These are phyloP conservation scores for Didymodactylos carnosus DNA, from an alignment of 2,888 invertebrate genomes.

Conservation along the genomic window DNA sequence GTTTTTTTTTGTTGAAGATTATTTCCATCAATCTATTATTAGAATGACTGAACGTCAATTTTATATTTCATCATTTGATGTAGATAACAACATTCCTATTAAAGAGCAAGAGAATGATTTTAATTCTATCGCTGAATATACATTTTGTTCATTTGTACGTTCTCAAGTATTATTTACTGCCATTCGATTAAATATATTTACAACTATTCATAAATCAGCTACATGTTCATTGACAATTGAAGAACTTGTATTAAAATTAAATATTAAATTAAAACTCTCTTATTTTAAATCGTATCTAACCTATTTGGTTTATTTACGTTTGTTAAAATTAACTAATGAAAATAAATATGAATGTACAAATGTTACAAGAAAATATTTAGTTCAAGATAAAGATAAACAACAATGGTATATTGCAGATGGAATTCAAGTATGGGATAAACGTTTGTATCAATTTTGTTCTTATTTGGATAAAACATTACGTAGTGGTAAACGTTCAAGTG, in stretches of 20 bases:
- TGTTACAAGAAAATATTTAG: neutral
- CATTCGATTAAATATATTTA: neutral
- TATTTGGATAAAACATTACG: neutral
- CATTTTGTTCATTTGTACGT: neutral
- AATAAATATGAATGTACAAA: neutral
- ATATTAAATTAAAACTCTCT: neutral
- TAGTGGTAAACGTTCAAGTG: neutral
- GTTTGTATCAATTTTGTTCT: neutral
- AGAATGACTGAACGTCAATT: too few species aligned
- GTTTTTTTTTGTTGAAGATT: too few species aligned
- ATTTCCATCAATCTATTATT: too few species aligned
- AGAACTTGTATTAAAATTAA: neutral
- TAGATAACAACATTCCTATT: too few species aligned
- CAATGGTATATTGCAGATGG: neutral
- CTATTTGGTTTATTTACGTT: neutral
- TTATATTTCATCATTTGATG: too few species aligned
- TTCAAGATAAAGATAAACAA: neutral
- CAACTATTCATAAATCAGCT: neutral
- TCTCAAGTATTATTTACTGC: neutral
- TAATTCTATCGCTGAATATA: too few species aligned
- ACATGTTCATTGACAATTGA: neutral
- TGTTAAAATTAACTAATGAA: neutral
- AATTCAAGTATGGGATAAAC: neutral
- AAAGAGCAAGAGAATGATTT: too few species aligned
- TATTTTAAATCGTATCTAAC: neutral